These are phyloP conservation scores for Shargacucullia verbasci DNA, from an alignment of 2,888 invertebrate genomes.

Conservation along the genomic window DNA sequence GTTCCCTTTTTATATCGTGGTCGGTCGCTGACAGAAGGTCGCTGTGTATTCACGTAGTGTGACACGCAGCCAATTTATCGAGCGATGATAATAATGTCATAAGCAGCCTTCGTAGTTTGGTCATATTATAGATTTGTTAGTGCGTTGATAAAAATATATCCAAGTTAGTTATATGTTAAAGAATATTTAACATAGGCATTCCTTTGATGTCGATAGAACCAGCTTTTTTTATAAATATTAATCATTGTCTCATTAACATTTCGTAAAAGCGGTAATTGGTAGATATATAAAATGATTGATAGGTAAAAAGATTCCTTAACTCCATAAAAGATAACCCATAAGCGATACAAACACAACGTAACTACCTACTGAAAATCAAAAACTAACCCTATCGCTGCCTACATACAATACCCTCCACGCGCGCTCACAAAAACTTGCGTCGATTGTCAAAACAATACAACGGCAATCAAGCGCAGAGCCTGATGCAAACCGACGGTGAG, in stretches of 20 bases:
- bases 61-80: slow-evolving; percentile 27
- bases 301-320: no score
- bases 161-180: no score
- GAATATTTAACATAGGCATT: no score
- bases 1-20: background rate
- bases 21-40: background rate
- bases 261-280: no score
- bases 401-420: slow-evolving; percentile 6
- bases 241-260: no score
- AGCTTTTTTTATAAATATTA: no score
- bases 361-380: slow-evolving; percentile 18
- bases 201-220: no score
- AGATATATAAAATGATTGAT: no score
- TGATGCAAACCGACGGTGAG: slow-evolving; percentile 50
- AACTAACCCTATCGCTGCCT: slow-evolving; percentile 12
- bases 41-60: no score
- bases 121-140: background rate
- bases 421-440: slow-evolving; percentile 30
- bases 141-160: no score
- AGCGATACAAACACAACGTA: slow-evolving; percentile 21
- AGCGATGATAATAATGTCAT: slow-evolving; percentile 32
- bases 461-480: slow-evolving; percentile 61
- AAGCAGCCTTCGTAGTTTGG: slow-evolving; percentile 15
- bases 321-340: no score
- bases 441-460: slow-evolving; percentile 69